Conservation (phyloP, 2,797 vertebrate species). For the Toxotes lorentzi region DNA sequence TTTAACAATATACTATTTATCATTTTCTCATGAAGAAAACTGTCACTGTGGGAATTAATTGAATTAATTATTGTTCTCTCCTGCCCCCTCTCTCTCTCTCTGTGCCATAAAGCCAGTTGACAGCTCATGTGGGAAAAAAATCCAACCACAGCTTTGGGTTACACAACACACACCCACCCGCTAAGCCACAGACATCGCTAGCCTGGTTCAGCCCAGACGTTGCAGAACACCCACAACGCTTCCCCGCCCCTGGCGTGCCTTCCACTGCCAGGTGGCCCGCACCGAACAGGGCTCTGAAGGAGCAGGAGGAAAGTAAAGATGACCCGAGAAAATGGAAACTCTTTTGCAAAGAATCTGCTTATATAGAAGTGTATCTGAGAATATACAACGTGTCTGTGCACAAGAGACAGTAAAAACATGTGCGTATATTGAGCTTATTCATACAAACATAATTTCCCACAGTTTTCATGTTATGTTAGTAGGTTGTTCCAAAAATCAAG, state of each 20-base stretch:
- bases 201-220: constrained; percentile 61
- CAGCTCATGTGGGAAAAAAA: constrained; percentile 63
- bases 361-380: neutral
- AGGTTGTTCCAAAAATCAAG: no score
- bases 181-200: constrained; percentile 53
- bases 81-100: neutral
- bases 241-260: constrained; percentile 40
- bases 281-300: constrained; percentile 3
- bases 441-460: no score
- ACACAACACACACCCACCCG: constrained; percentile 69
- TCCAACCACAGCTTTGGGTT: constrained; percentile 70
- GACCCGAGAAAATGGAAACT: neutral
- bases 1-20: constrained; percentile 27
- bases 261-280: constrained; percentile 51
- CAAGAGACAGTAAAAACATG: no score
- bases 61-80: constrained; percentile 52
- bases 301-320: constrained; percentile 20
- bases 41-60: constrained; percentile 69
- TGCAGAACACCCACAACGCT: constrained; percentile 74
- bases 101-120: constrained; percentile 57
- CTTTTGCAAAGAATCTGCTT: neutral
- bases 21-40: constrained; percentile 45
- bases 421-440: no score
- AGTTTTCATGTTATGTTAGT: no score
- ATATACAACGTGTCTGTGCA: no score